Evolutionary conservation across 2,113 vertebrate species (phyloP).

Genomic region (Nymphicus hollandicus): DNA sequence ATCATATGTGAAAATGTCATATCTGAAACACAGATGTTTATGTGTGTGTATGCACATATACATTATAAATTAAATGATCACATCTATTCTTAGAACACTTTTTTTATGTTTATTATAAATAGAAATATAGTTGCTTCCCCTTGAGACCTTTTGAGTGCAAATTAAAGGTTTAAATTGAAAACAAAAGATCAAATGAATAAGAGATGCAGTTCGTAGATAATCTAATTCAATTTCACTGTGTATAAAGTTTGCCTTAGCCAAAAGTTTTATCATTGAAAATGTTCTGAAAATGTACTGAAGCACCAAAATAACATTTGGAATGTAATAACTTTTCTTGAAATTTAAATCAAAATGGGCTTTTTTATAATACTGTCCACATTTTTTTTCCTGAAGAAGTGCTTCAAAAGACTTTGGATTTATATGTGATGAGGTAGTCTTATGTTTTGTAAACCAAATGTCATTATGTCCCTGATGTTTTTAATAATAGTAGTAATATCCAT

Average conservation of each 20-base stretch:
- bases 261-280: not conserved
- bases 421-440: not conserved
- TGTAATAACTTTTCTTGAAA: not conserved
- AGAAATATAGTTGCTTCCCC: not conserved
- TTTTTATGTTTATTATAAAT: not conserved
- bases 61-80: not conserved
- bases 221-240: not conserved
- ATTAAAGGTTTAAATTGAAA: not conserved
- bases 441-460: not conserved
- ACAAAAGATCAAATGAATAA: not conserved
- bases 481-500: not conserved
- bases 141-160: not conserved
- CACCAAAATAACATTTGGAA: not conserved
- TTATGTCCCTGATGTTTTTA: not conserved
- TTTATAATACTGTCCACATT: not conserved
- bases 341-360: not conserved
- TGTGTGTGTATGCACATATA: rapidly evolving
- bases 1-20: not conserved
- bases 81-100: not conserved
- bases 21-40: not conserved
- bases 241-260: not conserved
- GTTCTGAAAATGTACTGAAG: not conserved
- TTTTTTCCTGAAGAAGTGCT: not conserved
- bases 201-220: not conserved
- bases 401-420: not conserved